phyloP scores from a whole-genome alignment of 92 coral and sea anemone species.

The Porites lobata region DNA sequence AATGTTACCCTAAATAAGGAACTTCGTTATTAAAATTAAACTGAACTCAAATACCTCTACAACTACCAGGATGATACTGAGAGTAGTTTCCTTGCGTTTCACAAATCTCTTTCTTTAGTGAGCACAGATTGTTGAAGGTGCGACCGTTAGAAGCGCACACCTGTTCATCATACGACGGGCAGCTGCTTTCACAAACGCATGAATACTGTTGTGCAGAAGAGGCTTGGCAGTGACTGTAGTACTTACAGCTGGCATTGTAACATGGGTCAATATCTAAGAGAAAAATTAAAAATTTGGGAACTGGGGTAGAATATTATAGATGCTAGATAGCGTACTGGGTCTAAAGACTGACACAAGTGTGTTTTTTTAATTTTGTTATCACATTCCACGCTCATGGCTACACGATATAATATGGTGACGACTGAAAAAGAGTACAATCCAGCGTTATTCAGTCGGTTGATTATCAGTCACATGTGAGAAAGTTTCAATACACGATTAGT shows the following conservation, averaged over 20 bases:
- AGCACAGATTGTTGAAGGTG: conserved; percentile 71
- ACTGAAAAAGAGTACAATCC: no score
- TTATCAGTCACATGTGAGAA: no score
- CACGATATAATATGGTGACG: no score
- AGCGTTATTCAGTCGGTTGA: no score
- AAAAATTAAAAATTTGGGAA: neutral
- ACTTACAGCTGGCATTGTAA: conserved; percentile 47
- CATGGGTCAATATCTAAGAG: conserved; percentile 77
- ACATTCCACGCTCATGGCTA: no score
- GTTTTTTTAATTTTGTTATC: no score
- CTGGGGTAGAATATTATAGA: no score
- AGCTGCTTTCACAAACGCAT: conserved; percentile 69
- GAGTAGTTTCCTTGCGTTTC: conserved; percentile 30
- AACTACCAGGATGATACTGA: conserved; percentile 69
- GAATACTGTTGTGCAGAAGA: conserved; percentile 40
- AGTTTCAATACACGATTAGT: no score
- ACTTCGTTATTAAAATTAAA: no score
- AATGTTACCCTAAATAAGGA: no score
- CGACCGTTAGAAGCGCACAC: conserved; percentile 69
- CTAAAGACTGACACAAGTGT: no score
- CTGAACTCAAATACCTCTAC: conserved; percentile 53
- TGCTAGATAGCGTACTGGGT: no score
- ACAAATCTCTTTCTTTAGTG: conserved; percentile 71
- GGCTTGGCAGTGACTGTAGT: conserved; percentile 63
- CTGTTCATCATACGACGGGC: conserved; percentile 68